Percentiles rank a stretch among this genome's conserved stretches.
phyloP scores from a whole-genome alignment of 2,888 invertebrate genomes.

The Cepaea hortensis region DNA sequence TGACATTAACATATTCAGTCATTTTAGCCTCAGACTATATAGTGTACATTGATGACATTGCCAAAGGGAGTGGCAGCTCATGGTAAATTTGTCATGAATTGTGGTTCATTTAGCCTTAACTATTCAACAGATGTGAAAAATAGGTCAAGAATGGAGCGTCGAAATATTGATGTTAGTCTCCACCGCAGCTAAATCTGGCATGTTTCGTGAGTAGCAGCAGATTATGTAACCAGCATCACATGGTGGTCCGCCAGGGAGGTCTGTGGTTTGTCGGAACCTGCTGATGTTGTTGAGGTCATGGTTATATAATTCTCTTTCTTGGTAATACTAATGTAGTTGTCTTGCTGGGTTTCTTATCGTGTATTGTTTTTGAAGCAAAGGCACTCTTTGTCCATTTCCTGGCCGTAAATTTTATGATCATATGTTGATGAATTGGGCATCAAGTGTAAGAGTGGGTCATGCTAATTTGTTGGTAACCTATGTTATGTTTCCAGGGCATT shows the following conservation, averaged over 20 bases:
- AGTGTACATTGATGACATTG: too few relatives aligned
- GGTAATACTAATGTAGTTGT: background rate
- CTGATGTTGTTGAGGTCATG: background rate
- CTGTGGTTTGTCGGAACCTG: background rate
- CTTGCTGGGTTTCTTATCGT: background rate
- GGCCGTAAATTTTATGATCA: too few relatives aligned
- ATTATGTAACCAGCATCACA: background rate
- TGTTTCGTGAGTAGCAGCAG: constrained; percentile 34
- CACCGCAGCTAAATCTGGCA: constrained; percentile 34
- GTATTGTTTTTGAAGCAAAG: background rate
- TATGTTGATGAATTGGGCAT: too few relatives aligned
- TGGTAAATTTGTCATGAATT: background rate
- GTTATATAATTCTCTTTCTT: background rate
- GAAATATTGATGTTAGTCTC: constrained; percentile 46
- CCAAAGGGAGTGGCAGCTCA: too few relatives aligned
- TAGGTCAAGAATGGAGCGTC: constrained; percentile 44
- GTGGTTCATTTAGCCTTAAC: constrained; percentile 47
- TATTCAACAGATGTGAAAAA: constrained; percentile 44
- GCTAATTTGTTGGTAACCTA: too few relatives aligned
- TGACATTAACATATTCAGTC: too few relatives aligned
- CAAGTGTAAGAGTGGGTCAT: too few relatives aligned
- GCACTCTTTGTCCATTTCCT: too few relatives aligned
- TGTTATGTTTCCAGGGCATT: too few relatives aligned
- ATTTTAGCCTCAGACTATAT: too few relatives aligned
- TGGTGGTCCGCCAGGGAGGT: background rate